phyloP scores from a whole-genome alignment of 2,797 vertebrate species.

The Coilia nasus region DNA sequence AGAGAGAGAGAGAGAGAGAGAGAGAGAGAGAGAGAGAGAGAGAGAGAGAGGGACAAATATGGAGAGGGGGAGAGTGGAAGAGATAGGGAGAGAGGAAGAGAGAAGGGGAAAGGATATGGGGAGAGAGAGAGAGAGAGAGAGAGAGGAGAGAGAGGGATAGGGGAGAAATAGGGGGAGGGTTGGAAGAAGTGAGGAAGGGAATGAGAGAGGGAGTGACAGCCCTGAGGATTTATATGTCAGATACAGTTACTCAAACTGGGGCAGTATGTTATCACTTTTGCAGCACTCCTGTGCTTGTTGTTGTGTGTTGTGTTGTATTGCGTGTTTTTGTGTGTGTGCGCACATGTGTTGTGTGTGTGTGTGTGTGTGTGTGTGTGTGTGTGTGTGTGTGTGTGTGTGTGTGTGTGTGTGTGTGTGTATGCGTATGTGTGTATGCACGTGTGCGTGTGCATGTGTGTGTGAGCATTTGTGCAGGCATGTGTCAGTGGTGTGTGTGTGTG shows the following conservation, averaged over 20 bases:
- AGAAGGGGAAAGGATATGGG: not conserved
- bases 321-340: not conserved
- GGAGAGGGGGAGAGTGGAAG: no score
- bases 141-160: not conserved
- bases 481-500: not conserved
- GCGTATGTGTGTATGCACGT: not conserved
- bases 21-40: not conserved
- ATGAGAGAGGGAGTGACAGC: constrained; percentile 14
- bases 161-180: not conserved
- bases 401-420: not conserved
- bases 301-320: not conserved
- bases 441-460: no score
- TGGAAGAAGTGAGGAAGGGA: not conserved
- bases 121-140: not conserved
- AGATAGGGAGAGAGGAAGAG: no score
- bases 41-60: not conserved
- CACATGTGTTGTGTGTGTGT: not conserved
- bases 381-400: not conserved
- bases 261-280: not conserved
- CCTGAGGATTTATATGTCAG: constrained; percentile 7
- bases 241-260: constrained; percentile 15
- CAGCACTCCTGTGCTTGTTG: not conserved
- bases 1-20: not conserved
- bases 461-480: no score
- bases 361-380: not conserved